Evolutionary conservation across 1,140 invertebrate species (phyloP).

Genomic region (Ostrea denselamellosa): DNA sequence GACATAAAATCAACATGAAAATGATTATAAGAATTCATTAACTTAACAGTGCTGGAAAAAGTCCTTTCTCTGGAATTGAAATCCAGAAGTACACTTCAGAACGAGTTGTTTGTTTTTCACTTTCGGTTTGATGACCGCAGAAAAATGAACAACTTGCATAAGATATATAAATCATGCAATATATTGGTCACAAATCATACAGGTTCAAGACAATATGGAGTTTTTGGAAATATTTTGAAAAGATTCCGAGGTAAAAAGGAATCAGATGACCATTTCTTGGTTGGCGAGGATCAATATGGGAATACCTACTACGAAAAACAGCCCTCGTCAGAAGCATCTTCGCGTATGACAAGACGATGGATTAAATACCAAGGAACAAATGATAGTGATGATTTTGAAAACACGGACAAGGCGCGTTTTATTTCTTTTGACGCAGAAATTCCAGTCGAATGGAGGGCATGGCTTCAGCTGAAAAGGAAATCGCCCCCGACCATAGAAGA

Average conservation of each 20-base stretch:
- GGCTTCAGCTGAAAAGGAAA: conserved; percentile 29
- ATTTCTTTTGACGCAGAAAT: not conserved
- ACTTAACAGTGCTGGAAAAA: too few species aligned
- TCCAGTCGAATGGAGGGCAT: conserved; percentile 27
- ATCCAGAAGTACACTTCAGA: too few species aligned
- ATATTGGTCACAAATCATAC: not conserved
- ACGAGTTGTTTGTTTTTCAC: too few species aligned
- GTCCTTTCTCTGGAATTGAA: too few species aligned
- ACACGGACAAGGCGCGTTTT: not conserved
- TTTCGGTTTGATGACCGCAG: not conserved
- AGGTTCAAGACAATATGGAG: not conserved
- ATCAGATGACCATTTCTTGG: not conserved
- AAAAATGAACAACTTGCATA: not conserved
- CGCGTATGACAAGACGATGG: not conserved
- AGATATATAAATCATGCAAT: not conserved
- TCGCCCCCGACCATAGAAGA: not conserved
- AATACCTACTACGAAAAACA: conserved; percentile 4
- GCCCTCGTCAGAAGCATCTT: not conserved
- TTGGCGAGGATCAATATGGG: conserved; percentile 25
- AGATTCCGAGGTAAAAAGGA: not conserved
- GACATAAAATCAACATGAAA: too few species aligned
- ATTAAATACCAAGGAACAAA: not conserved
- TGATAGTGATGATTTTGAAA: not conserved
- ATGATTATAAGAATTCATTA: too few species aligned
- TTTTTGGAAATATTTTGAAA: not conserved